A percentile compares a stretch with the other conserved stretches of the same genome.
These are phyloP conservation scores for Rhopilema esculentum DNA, from an alignment of 30 jellyfish, hydroid and myxozoan genomes.

Conservation along the genomic window DNA sequence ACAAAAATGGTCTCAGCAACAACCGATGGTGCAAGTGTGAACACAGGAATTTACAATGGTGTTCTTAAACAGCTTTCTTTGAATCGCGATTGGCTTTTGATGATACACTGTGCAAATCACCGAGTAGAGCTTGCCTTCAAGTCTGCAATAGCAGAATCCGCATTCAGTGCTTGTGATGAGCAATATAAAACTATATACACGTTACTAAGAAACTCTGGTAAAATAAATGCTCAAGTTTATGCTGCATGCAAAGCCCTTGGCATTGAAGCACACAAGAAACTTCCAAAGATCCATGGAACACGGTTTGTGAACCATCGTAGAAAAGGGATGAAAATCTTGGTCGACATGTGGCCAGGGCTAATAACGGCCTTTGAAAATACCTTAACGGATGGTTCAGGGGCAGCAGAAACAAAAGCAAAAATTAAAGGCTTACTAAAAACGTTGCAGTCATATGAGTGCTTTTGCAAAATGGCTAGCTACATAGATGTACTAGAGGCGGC, in stretches of 20 bases:
- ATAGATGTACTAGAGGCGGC: constrained; percentile 62
- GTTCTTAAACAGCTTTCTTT: constrained; percentile 33
- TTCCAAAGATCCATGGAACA: constrained; percentile 57
- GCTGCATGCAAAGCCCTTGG: constrained; percentile 54
- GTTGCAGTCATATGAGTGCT: constrained; percentile 46
- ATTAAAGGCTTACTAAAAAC: constrained; percentile 48
- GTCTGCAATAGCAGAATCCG: constrained; percentile 36
- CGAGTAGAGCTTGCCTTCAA: constrained; percentile 60
- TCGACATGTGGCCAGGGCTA: constrained; percentile 59
- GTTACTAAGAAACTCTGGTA: constrained; percentile 66
- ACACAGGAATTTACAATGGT: constrained; percentile 42
- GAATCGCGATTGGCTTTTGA: constrained; percentile 57
- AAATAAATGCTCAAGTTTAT: constrained; percentile 18
- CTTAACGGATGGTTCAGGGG: constrained; percentile 59
- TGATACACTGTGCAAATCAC: constrained; percentile 58
- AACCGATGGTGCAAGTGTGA: constrained; percentile 75
- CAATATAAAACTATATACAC: constrained; percentile 21
- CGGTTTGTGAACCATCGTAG: constrained; percentile 44
- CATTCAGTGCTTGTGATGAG: constrained; percentile 45
- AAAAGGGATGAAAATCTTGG: constrained; percentile 17
- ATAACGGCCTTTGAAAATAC: constrained; percentile 52
- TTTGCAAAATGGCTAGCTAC: constrained; percentile 63
- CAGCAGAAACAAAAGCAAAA: constrained; percentile 68
- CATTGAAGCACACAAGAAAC: constrained; percentile 7
- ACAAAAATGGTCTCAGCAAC: constrained; percentile 37